Conservation (phyloP, 2,113 vertebrate species). For the Oophaga pumilio region DNA sequence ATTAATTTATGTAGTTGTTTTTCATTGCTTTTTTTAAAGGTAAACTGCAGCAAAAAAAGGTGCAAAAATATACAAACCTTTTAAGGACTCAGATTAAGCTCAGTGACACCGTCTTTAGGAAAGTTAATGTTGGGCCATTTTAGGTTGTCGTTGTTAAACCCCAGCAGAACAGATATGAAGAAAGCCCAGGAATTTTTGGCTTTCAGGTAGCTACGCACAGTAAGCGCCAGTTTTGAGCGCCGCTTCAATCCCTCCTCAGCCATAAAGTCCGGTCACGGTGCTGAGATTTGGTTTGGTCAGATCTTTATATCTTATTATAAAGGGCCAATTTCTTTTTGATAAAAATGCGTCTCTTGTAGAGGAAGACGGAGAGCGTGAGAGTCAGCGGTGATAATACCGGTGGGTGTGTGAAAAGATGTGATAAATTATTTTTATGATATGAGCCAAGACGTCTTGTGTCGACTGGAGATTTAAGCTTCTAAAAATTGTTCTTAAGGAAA, state of each 20-base stretch:
- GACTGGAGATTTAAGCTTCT: background rate
- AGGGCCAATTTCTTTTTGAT: constrained; percentile 10
- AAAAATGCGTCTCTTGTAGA: background rate
- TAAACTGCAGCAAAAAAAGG: no score
- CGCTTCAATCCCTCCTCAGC: background rate
- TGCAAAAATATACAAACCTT: background rate
- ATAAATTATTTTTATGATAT: constrained; percentile 16
- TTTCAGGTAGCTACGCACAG: background rate
- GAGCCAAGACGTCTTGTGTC: background rate
- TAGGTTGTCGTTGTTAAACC: no score
- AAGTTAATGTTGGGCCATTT: background rate
- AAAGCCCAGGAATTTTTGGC: background rate
- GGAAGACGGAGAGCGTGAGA: constrained; percentile 4
- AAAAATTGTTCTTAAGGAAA: background rate
- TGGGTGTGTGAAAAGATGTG: background rate
- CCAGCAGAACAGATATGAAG: no score
- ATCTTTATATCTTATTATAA: constrained; percentile 12
- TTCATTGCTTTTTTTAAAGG: no score
- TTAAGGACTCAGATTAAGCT: background rate
- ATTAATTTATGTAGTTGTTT: no score
- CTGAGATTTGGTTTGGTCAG: background rate
- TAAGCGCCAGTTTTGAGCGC: background rate
- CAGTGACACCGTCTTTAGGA: background rate
- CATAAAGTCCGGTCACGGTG: background rate
- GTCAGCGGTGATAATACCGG: constrained; percentile 1